Percentiles rank a stretch among this genome's conserved stretches.
These are phyloP conservation scores for Dasysyrphus albostriatus DNA, from an alignment of 2,888 invertebrate species.

Conservation along the genomic window DNA sequence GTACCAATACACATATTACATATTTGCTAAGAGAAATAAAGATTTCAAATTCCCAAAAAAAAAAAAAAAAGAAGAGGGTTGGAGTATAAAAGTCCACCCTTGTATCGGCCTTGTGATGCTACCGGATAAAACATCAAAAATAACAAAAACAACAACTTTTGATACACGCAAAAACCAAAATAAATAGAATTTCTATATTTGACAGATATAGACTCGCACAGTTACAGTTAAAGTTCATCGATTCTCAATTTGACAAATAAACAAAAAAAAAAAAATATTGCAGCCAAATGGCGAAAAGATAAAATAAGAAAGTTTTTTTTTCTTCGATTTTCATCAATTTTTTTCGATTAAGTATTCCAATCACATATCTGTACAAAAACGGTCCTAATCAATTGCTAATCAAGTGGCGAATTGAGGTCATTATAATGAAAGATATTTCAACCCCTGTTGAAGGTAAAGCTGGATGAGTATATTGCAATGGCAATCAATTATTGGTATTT, in stretches of 20 bases:
- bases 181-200: constrained; percentile 60
- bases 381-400: constrained; percentile 74
- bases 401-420: constrained; percentile 74
- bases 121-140: constrained; percentile 69
- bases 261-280: too few relatives aligned
- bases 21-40: constrained; percentile 40
- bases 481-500: constrained; percentile 46
- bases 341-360: constrained; percentile 65
- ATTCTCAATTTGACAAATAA: too few relatives aligned
- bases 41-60: constrained; percentile 14
- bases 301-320: constrained; percentile 4
- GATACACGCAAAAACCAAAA: constrained; percentile 14
- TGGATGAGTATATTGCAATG: not conserved
- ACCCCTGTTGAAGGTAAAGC: constrained; percentile 3
- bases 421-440: constrained; percentile 43
- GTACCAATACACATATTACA: too few relatives aligned
- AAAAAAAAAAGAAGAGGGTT: constrained; percentile 24
- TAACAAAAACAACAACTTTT: constrained; percentile 53
- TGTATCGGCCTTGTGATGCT: not conserved
- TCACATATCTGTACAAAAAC: constrained; percentile 53
- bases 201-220: constrained; percentile 21
- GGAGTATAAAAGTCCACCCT: constrained; percentile 25
- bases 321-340: constrained; percentile 30
- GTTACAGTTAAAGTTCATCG: constrained; percentile 8
- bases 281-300: constrained; percentile 54